These are phyloP conservation scores for Myopa tessellatipennis DNA, from an alignment of 2,888 invertebrate species.

Conservation along the genomic window DNA sequence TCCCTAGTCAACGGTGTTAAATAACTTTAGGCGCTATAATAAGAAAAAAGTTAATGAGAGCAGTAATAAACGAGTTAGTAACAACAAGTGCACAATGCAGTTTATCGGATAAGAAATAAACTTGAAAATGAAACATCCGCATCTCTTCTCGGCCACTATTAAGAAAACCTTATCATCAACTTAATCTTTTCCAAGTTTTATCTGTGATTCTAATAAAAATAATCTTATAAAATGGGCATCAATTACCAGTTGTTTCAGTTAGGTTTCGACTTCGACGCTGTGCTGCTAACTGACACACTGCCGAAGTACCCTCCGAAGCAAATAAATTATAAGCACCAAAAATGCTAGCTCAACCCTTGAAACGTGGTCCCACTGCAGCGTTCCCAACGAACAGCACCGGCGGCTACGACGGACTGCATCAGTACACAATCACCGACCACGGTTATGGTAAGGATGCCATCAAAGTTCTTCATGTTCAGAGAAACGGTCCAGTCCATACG, in stretches of 20 bases:
- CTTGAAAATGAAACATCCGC: constrained; percentile 18
- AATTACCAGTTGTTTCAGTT: constrained; percentile 4
- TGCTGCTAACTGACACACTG: not conserved
- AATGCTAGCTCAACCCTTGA: constrained; percentile 58
- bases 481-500: constrained; percentile 75
- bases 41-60: not conserved
- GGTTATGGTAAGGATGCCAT: constrained; percentile 78
- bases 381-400: constrained; percentile 9
- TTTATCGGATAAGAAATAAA: constrained; percentile 7
- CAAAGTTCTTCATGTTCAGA: constrained; percentile 78
- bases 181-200: constrained; percentile 4
- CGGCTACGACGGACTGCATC: constrained; percentile 41
- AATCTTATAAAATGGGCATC: constrained; percentile 15
- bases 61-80: not conserved
- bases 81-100: not conserved
- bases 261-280: not conserved
- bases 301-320: not conserved
- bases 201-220: not conserved
- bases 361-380: constrained; percentile 36
- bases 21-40: too few species aligned
- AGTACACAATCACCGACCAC: constrained; percentile 61
- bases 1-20: not conserved
- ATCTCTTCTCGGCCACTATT: not conserved
- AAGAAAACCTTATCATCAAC: not conserved
- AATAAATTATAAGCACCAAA: constrained; percentile 15